Percentiles rank a stretch among this genome's conserved stretches.
Conservation (phyloP, 2,797 vertebrate species). For the Pipistrellus kuhlii region DNA sequence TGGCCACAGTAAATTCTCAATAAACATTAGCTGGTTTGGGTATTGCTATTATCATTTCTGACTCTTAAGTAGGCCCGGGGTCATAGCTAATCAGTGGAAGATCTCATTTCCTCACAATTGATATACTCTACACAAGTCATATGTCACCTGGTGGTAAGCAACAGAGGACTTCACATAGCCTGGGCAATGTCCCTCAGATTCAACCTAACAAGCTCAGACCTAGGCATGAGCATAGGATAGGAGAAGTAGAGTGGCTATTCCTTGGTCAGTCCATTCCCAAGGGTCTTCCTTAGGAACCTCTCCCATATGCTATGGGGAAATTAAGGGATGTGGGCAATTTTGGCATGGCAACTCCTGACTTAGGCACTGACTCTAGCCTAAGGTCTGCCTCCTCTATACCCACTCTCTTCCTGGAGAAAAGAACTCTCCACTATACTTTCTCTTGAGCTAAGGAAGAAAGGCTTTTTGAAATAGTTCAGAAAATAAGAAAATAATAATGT, state of each 20-base stretch:
- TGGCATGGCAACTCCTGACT: background rate
- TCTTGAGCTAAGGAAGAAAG: background rate
- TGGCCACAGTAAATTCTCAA: conserved; percentile 5
- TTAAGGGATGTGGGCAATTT: background rate
- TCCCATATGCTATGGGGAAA: background rate
- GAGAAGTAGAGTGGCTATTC: background rate
- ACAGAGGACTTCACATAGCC: background rate
- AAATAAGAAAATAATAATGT: conserved; percentile 22
- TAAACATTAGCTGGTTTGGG: conserved; percentile 11
- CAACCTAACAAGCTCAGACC: background rate
- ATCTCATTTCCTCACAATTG: background rate
- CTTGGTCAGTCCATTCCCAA: background rate
- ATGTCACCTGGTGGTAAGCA: background rate
- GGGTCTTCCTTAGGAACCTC: background rate
- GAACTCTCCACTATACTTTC: background rate
- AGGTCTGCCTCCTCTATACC: background rate
- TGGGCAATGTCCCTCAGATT: background rate
- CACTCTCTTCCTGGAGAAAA: background rate
- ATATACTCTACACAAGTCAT: background rate
- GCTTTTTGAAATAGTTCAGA: background rate
- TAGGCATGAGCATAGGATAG: background rate
- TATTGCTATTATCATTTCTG: background rate
- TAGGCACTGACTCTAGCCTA: background rate
- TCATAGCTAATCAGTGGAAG: background rate
- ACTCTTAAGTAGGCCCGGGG: background rate